Evolutionary conservation across 1,140 invertebrate genomes (phyloP).

Genomic region (Diachasmimorpha longicaudata): DNA sequence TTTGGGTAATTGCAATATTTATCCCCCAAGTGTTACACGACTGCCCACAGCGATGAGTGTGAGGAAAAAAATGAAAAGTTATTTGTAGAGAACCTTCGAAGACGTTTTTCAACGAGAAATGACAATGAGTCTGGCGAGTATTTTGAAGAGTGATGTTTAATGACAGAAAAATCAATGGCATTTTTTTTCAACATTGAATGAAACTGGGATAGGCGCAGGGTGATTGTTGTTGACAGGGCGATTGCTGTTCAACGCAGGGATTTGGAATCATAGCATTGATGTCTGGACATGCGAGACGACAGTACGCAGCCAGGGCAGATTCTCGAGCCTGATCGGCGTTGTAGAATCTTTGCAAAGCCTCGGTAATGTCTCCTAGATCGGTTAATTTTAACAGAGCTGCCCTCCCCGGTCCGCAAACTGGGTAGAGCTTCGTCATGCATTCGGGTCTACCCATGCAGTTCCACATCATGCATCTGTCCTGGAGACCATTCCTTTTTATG

Average conservation of each 20-base stretch:
- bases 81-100: no score
- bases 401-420: constrained; percentile 69
- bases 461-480: constrained; percentile 74
- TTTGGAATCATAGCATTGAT: constrained; percentile 5
- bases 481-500: constrained; percentile 76
- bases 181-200: neutral
- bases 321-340: constrained; percentile 44
- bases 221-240: neutral
- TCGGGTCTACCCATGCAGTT: constrained; percentile 72
- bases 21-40: no score
- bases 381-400: constrained; percentile 50
- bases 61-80: no score
- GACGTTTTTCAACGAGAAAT: no score
- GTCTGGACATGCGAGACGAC: constrained; percentile 39
- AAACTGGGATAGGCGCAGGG: constrained; percentile 23
- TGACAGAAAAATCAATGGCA: no score
- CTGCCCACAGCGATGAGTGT: no score
- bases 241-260: neutral
- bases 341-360: constrained; percentile 46
- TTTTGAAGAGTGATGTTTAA: no score
- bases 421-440: constrained; percentile 71
- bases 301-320: constrained; percentile 46
- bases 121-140: no score
- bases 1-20: no score
- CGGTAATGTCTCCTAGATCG: constrained; percentile 43